Percentiles rank a stretch among this genome's conserved stretches.
Evolutionary conservation across 2,797 vertebrate species (phyloP).

Genomic region (Holocentrus rufus): DNA sequence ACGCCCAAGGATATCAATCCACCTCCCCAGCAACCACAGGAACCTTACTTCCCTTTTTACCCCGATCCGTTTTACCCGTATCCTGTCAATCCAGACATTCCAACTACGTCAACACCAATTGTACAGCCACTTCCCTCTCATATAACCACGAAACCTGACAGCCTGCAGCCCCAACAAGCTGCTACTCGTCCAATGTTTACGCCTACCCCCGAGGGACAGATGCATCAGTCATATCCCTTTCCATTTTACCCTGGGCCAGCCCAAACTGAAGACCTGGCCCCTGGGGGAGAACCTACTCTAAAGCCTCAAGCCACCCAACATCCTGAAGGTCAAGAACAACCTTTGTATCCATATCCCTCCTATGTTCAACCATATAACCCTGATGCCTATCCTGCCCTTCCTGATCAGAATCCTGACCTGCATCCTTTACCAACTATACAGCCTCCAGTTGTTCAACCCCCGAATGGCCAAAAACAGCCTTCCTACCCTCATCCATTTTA

Average conservation of each 20-base stretch:
- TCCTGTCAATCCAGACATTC: neutral
- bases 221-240: neutral
- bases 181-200: neutral
- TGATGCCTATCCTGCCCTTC: neutral
- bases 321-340: neutral
- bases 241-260: conserved; percentile 9
- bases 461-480: neutral
- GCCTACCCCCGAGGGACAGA: neutral
- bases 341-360: conserved; percentile 13
- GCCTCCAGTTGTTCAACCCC: neutral
- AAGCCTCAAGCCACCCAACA: neutral
- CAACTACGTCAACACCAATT: neutral
- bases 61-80: conserved; percentile 7
- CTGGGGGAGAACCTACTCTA: neutral
- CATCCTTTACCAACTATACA: neutral
- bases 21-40: conserved; percentile 2
- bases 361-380: neutral
- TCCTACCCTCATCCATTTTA: conserved; percentile 10
- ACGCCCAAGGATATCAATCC: neutral
- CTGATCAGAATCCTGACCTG: neutral
- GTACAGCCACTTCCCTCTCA: neutral
- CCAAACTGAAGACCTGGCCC: neutral
- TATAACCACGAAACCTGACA: neutral
- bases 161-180: too few species aligned
- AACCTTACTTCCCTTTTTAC: conserved; percentile 6